Evolutionary conservation across 2,113 vertebrate species (phyloP).

Genomic region (Ageneiosus marmoratus): DNA sequence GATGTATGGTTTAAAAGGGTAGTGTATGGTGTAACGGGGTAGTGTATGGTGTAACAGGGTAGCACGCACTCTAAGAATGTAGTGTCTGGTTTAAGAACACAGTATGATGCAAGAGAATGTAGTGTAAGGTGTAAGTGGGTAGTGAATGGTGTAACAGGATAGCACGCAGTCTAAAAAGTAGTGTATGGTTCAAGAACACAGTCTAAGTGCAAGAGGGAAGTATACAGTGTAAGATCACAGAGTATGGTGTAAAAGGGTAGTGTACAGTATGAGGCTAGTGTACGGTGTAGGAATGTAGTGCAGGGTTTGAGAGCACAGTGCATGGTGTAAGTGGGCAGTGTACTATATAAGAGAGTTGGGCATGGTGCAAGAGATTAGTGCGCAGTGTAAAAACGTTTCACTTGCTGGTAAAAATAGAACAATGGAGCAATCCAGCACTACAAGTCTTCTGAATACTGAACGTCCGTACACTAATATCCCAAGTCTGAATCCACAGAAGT

Average conservation of each 20-base stretch:
- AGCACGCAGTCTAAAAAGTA: not conserved
- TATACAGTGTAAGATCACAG: not conserved
- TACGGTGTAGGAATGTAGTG: not conserved
- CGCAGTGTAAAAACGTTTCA: not conserved
- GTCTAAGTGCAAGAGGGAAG: not conserved
- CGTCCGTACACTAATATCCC: not conserved
- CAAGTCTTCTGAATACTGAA: not conserved
- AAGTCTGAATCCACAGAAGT: not conserved
- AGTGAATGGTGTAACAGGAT: not conserved
- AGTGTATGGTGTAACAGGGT: not conserved
- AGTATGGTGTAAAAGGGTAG: not conserved
- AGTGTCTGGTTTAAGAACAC: not conserved
- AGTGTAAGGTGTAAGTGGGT: not conserved
- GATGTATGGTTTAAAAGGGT: not conserved
- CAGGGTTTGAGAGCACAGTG: not conserved
- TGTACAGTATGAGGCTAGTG: not conserved
- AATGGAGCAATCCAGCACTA: not conserved
- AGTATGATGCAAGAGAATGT: no score
- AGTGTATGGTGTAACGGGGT: not conserved
- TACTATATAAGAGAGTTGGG: not conserved
- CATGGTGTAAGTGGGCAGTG: not conserved
- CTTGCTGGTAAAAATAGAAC: not conserved
- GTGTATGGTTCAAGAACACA: fast-evolving
- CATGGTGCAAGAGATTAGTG: not conserved
- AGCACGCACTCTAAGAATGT: not conserved